phyloP scores from a whole-genome alignment of 2,888 invertebrate genomes.

The Lamproptera curius region DNA sequence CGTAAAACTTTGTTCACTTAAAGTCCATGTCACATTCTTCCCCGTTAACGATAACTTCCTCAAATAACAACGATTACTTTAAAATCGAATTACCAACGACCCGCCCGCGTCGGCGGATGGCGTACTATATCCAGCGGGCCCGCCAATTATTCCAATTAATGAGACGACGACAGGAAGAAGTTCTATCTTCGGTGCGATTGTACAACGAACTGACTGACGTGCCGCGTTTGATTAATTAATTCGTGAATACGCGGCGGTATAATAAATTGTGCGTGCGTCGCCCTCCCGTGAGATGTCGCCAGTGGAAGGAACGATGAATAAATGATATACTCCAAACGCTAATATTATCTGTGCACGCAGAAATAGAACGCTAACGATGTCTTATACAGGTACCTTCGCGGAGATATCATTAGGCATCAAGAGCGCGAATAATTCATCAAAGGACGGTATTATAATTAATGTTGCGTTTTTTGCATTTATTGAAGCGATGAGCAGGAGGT shows the following conservation, averaged over 20 bases:
- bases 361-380: constrained; percentile 73
- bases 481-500: too few relatives aligned
- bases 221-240: constrained; percentile 76
- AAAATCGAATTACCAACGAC: not conserved
- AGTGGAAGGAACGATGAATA: constrained; percentile 57
- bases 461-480: too few relatives aligned
- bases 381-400: constrained; percentile 71
- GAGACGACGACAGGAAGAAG: constrained; percentile 71
- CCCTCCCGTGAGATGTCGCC: constrained; percentile 75
- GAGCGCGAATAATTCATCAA: constrained; percentile 26
- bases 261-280: constrained; percentile 68
- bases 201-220: constrained; percentile 70
- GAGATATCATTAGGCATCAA: constrained; percentile 61
- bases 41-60: too few relatives aligned
- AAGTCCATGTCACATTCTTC: too few relatives aligned
- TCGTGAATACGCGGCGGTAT: constrained; percentile 57
- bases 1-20: too few relatives aligned
- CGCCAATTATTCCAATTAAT: constrained; percentile 76
- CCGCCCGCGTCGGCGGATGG: constrained; percentile 34
- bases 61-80: constrained; percentile 6
- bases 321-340: constrained; percentile 69
- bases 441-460: too few relatives aligned
- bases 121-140: constrained; percentile 53
- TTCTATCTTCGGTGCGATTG: constrained; percentile 64
- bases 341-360: constrained; percentile 63